Conservation (phyloP, 1,140 invertebrate genomes). For the Akabosia matsudoensis region DNA sequence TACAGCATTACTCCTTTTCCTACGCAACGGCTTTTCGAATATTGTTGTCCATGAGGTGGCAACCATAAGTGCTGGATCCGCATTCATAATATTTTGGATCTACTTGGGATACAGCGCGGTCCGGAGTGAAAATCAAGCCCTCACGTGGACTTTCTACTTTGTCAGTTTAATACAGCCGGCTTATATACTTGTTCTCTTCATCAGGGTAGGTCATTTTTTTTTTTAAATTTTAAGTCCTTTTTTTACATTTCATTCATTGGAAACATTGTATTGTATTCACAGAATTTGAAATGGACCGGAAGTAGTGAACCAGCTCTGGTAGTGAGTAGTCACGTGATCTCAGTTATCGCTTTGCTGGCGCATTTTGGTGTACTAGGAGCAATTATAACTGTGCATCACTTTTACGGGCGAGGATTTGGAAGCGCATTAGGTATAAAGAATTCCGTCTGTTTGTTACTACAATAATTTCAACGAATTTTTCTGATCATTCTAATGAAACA, state of each 20-base stretch:
- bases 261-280: not conserved
- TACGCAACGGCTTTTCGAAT: conserved; percentile 7
- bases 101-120: conserved; percentile 4
- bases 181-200: conserved; percentile 3
- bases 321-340: conserved; percentile 26
- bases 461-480: not conserved
- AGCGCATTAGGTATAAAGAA: conserved; percentile 16
- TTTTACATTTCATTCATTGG: not conserved
- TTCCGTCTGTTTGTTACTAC: too few species aligned
- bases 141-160: conserved; percentile 11
- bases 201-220: not conserved
- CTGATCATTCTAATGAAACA: not conserved
- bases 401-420: conserved; percentile 23
- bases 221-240: not conserved
- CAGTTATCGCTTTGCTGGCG: conserved; percentile 10
- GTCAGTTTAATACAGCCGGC: conserved; percentile 6
- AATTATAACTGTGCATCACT: conserved; percentile 5
- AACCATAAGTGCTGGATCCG: not conserved
- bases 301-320: conserved; percentile 26
- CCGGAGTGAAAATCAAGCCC: not conserved
- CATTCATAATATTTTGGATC: conserved; percentile 16
- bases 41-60: conserved; percentile 15
- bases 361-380: conserved; percentile 15
- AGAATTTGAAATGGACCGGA: conserved; percentile 22
- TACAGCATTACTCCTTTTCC: not conserved